Conservation (phyloP, 1,140 invertebrate species). For the Hypothenemus hampei region DNA sequence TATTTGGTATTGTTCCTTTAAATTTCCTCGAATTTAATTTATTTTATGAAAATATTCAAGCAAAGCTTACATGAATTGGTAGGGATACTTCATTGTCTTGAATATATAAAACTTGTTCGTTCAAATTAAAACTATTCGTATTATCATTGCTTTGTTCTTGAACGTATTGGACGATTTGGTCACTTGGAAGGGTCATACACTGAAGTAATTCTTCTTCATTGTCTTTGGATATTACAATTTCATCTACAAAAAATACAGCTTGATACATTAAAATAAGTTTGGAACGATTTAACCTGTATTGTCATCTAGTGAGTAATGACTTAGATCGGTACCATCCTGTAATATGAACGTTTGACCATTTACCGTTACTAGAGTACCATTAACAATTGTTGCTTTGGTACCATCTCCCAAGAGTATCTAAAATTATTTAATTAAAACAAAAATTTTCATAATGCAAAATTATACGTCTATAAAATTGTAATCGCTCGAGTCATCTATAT, state of each 20-base stretch:
- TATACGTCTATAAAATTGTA: no score
- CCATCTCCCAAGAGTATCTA: slow-evolving; percentile 30
- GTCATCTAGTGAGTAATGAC: slow-evolving; percentile 31
- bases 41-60: no score
- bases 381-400: slow-evolving; percentile 27
- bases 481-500: no score
- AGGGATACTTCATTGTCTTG: slow-evolving; percentile 1
- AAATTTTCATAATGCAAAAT: no score
- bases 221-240: not conserved
- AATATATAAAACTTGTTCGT: slow-evolving; percentile 15
- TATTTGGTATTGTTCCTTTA: slow-evolving; percentile 23
- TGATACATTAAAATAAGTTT: not conserved
- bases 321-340: slow-evolving; percentile 28
- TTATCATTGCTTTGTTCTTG: slow-evolving; percentile 11
- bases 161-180: slow-evolving; percentile 16
- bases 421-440: no score
- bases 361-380: slow-evolving; percentile 29
- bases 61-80: not conserved
- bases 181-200: not conserved
- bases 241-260: not conserved
- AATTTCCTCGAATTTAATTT: not conserved
- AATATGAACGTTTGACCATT: slow-evolving; percentile 30
- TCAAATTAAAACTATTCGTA: not conserved
- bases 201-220: not conserved
- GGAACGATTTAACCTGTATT: slow-evolving; percentile 14